Evolutionary conservation across 1,140 invertebrate species (phyloP).

Genomic region (Asobara japonica): DNA sequence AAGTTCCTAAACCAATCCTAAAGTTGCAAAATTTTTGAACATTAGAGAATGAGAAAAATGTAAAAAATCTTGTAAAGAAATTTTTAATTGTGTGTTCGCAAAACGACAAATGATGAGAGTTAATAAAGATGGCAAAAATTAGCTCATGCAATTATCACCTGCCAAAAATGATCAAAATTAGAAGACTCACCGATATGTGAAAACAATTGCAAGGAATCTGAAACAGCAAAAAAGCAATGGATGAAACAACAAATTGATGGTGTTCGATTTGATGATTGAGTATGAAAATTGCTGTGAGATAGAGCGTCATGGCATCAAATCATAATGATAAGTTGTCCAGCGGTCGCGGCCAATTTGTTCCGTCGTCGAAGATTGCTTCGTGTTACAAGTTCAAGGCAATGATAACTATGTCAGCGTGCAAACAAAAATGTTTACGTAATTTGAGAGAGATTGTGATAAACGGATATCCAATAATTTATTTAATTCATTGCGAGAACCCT

Average conservation of each 20-base stretch:
- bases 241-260: neutral
- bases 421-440: no score
- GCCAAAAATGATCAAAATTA: neutral
- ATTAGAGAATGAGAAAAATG: no score
- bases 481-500: no score
- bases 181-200: constrained; percentile 62
- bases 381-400: constrained; percentile 24
- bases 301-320: neutral
- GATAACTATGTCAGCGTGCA: no score
- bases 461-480: no score
- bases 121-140: neutral
- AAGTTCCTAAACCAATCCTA: no score
- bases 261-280: neutral
- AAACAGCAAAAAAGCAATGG: constrained; percentile 55
- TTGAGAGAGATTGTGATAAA: no score
- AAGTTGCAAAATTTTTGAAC: no score
- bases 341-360: neutral
- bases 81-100: no score
- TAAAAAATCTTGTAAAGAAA: no score
- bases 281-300: neutral
- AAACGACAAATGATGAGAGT: neutral
- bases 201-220: constrained; percentile 63
- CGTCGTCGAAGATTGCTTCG: neutral
- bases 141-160: neutral
- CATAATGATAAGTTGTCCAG: neutral